Evolutionary conservation across 2,888 invertebrate species (phyloP).

Genomic region (Platycnemis pennipes): DNA sequence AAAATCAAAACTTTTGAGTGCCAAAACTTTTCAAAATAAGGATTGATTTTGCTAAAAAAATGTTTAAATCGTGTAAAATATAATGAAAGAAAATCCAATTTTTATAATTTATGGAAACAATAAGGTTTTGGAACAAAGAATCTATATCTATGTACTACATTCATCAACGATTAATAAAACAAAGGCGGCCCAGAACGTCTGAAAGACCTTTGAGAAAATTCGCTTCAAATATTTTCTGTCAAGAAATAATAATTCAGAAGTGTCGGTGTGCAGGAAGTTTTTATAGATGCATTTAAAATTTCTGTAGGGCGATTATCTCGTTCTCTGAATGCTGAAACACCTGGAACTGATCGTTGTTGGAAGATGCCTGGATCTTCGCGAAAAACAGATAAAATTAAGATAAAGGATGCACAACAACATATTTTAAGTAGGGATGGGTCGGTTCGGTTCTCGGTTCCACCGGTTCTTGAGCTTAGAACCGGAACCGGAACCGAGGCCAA

Average conservation of each 20-base stretch:
- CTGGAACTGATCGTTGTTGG: slow-evolving; percentile 71
- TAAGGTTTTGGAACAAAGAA: slow-evolving; percentile 72
- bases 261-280: slow-evolving; percentile 71
- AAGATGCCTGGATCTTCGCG: slow-evolving; percentile 64
- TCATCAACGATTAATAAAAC: slow-evolving; percentile 71
- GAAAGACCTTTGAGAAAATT: slow-evolving; percentile 71
- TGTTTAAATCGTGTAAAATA: slow-evolving; percentile 70
- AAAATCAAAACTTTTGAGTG: slow-evolving; percentile 71
- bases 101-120: slow-evolving; percentile 72
- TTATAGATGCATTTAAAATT: slow-evolving; percentile 70
- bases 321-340: slow-evolving; percentile 67
- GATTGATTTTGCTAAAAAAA: slow-evolving; percentile 70
- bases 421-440: too few relatives aligned
- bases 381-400: background rate
- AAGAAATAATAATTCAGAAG: slow-evolving; percentile 70
- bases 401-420: too few relatives aligned
- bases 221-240: slow-evolving; percentile 71
- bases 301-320: slow-evolving; percentile 71
- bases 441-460: too few relatives aligned
- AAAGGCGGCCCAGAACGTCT: slow-evolving; percentile 71
- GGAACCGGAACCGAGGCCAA: too few relatives aligned
- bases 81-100: slow-evolving; percentile 72
- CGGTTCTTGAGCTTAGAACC: too few relatives aligned
- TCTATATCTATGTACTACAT: slow-evolving; percentile 71
- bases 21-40: slow-evolving; percentile 70